phyloP scores from a whole-genome alignment of 1,140 invertebrate genomes.

The Hyles vespertilio region DNA sequence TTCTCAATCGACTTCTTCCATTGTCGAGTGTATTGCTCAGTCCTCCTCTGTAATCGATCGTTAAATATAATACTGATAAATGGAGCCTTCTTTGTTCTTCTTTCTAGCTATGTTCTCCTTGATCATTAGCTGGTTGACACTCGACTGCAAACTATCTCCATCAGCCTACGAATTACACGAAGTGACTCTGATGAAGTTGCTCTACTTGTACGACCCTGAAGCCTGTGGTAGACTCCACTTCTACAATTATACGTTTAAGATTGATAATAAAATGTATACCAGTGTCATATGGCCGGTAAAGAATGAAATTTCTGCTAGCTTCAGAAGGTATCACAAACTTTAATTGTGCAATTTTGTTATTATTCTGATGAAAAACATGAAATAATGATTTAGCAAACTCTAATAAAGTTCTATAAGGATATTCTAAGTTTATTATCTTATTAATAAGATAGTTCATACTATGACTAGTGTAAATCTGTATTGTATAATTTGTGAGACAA shows the following conservation, averaged over 20 bases:
- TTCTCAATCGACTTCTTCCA: too few relatives aligned
- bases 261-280: constrained; percentile 7
- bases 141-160: constrained; percentile 42
- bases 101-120: constrained; percentile 37
- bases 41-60: too few relatives aligned
- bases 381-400: too few relatives aligned
- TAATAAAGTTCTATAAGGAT: too few relatives aligned
- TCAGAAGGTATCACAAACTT: constrained; percentile 10
- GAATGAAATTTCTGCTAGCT: constrained; percentile 39
- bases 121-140: constrained; percentile 45
- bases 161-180: constrained; percentile 42
- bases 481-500: too few relatives aligned
- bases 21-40: too few relatives aligned
- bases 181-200: constrained; percentile 52
- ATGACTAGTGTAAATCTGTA: too few relatives aligned
- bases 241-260: constrained; percentile 46
- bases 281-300: constrained; percentile 45
- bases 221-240: constrained; percentile 45
- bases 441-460: too few relatives aligned
- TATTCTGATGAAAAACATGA: too few relatives aligned
- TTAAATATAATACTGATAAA: too few relatives aligned
- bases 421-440: too few relatives aligned
- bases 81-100: neutral
- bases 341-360: too few relatives aligned
- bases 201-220: constrained; percentile 59